A percentile compares a stretch with the other conserved stretches of the same genome.
These are phyloP conservation scores for Meleagris gallopavo DNA, from an alignment of 2,113 vertebrate species.

Conservation along the genomic window DNA sequence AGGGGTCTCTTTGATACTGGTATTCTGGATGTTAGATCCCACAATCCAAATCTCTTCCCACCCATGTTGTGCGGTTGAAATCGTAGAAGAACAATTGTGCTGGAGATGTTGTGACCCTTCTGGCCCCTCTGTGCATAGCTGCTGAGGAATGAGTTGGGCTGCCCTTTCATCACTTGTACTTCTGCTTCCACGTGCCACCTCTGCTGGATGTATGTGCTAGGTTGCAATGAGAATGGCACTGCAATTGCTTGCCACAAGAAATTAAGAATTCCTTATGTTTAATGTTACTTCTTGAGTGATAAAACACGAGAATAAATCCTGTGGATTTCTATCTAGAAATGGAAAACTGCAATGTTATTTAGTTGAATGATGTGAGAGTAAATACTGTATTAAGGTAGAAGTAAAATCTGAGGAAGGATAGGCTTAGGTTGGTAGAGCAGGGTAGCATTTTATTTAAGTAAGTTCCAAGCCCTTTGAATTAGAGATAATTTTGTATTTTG, in stretches of 20 bases:
- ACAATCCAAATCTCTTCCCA: not conserved
- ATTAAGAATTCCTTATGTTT: not conserved
- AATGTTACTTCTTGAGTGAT: not conserved
- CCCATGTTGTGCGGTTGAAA: not conserved
- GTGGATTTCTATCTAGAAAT: not conserved
- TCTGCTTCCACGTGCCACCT: accelerated
- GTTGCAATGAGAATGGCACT: not conserved
- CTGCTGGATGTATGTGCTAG: not conserved
- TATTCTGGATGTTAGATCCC: not conserved
- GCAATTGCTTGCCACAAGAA: not conserved
- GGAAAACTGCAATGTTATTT: not conserved
- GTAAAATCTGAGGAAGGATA: not conserved
- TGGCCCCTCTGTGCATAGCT: not conserved
- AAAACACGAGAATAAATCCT: not conserved
- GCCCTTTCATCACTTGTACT: not conserved
- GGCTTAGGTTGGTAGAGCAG: not conserved
- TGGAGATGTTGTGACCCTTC: not conserved
- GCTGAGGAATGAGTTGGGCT: not conserved
- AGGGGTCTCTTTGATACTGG: not conserved
- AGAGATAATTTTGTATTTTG: not conserved
- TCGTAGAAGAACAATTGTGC: not conserved
- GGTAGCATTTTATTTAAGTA: not conserved
- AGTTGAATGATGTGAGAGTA: not conserved
- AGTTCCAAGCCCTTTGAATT: not conserved
- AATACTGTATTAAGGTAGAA: not conserved